Percentiles rank a stretch among this genome's conserved stretches.
phyloP scores from a whole-genome alignment of 2,888 invertebrate genomes.

The Aleiodes alternator region DNA sequence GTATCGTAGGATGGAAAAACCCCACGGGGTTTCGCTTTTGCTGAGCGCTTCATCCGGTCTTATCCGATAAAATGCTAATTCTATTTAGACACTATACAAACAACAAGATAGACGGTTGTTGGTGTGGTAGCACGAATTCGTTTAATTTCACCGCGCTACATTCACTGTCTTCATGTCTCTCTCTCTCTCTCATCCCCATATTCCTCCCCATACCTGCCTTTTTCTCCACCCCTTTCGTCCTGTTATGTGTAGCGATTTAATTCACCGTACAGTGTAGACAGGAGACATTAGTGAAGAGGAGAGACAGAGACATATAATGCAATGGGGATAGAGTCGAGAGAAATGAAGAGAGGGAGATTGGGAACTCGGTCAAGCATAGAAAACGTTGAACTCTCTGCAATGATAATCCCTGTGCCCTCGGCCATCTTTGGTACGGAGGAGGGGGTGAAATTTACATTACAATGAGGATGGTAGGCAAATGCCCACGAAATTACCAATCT shows the following conservation, averaged over 20 bases:
- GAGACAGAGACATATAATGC: neutral
- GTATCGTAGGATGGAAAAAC: conserved; percentile 44
- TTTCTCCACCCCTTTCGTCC: neutral
- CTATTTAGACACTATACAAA: conserved; percentile 59
- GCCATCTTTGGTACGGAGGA: conserved; percentile 9
- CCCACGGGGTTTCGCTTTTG: conserved; percentile 40
- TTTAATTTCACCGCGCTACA: conserved; percentile 32
- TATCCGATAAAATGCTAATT: conserved; percentile 63
- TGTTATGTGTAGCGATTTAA: conserved; percentile 38
- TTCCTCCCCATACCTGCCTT: neutral
- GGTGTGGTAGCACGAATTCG: conserved; percentile 34
- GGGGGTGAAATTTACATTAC: conserved; percentile 35
- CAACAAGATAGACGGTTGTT: conserved; percentile 26
- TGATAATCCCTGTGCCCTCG: conserved; percentile 36
- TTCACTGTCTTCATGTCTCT: conserved; percentile 5
- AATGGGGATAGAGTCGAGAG: neutral
- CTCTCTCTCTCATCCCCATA: no score
- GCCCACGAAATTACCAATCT: conserved; percentile 18
- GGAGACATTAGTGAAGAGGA: conserved; percentile 14
- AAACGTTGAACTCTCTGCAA: conserved; percentile 29
- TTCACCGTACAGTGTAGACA: conserved; percentile 34
- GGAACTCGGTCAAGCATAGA: conserved; percentile 36
- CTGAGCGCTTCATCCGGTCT: conserved; percentile 54
- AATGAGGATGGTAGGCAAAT: conserved; percentile 34
- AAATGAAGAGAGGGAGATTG: neutral